Conservation (phyloP, 2,797 vertebrate species). For the Anisognathus igniventris region DNA sequence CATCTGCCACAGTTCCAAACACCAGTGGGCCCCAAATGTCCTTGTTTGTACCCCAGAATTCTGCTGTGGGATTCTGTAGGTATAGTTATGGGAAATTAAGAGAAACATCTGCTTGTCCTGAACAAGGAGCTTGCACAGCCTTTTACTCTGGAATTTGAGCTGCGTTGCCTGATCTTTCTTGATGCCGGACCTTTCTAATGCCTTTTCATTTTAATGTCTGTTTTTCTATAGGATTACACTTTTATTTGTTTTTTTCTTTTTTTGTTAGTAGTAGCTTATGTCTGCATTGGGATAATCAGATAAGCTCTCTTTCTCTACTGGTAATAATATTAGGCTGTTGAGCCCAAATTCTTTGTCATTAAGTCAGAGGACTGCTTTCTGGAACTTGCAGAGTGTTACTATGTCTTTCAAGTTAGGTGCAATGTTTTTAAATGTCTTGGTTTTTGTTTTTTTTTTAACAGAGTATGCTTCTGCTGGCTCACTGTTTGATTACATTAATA, state of each 20-base stretch:
- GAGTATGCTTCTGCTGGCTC: slow-evolving; percentile 94
- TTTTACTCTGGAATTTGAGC: background rate
- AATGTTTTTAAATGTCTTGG: background rate
- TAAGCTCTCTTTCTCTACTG: background rate
- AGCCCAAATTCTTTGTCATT: background rate
- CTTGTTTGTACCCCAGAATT: background rate
- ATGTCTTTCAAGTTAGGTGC: background rate
- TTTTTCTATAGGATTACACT: background rate
- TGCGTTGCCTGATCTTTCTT: background rate
- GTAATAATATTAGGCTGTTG: background rate
- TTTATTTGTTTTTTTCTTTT: background rate
- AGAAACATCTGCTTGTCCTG: background rate
- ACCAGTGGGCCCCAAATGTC: background rate
- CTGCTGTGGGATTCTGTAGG: background rate
- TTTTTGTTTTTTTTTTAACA: slow-evolving; percentile 47
- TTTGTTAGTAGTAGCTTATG: background rate
- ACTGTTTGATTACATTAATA: slow-evolving; percentile 94
- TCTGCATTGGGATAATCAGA: background rate
- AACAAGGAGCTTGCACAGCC: background rate
- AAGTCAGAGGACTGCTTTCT: background rate
- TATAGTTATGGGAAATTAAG: background rate
- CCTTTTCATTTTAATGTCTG: background rate
- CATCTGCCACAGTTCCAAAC: background rate
- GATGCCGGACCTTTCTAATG: background rate
- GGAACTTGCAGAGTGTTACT: background rate